These are phyloP conservation scores for Gymnocephalus cernua DNA, from an alignment of 2,113 vertebrate species.

Conservation along the genomic window DNA sequence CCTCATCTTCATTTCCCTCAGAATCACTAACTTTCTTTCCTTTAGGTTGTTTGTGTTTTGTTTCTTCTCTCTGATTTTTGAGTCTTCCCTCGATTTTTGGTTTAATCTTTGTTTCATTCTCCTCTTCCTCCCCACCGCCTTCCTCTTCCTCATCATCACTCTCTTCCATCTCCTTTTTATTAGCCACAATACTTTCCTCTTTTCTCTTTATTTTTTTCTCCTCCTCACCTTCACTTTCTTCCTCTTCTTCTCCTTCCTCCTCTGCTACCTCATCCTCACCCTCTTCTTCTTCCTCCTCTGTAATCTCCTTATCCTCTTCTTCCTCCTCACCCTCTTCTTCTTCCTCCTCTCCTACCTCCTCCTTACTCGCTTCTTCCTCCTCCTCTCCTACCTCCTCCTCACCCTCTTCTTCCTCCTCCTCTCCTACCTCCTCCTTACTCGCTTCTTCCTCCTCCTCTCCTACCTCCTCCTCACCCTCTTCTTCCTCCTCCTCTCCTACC, in stretches of 20 bases:
- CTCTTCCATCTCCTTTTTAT: neutral
- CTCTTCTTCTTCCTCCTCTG: neutral
- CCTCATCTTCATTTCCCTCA: neutral
- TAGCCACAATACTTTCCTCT: neutral
- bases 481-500: neutral
- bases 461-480: neutral
- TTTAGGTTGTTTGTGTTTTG: neutral
- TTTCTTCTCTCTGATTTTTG: neutral
- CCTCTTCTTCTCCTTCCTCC: neutral
- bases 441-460: neutral
- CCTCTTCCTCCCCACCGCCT: slow-evolving; percentile 8
- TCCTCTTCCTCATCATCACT: neutral
- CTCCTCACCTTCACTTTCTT: neutral
- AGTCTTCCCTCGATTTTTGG: slow-evolving; percentile 6
- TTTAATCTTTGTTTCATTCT: neutral
- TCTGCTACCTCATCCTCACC: neutral
- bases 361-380: neutral
- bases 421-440: neutral
- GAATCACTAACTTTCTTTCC: neutral
- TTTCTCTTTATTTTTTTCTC: neutral
- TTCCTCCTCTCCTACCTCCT: too few relatives aligned
- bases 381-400: neutral
- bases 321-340: neutral
- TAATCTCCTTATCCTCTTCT: neutral
- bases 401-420: neutral